Base-by-base conservation (phyloP, 2,888 invertebrate species). In the Branchellion lobata region DNA sequence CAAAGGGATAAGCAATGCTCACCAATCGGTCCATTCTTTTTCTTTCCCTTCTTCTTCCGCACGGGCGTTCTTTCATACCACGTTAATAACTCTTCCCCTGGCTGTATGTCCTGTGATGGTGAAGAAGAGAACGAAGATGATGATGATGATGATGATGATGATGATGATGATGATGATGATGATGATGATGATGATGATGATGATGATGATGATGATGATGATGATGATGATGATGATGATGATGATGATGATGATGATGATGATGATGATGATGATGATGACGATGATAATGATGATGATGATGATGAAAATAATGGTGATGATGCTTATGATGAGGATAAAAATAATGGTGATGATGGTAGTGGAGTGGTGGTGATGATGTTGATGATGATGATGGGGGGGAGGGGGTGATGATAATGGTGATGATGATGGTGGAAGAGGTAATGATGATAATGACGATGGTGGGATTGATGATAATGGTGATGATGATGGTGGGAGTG, bases 51-150 rank as follows among this genome's bases (percentile, higher is more conserved):
- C 57, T 71, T 81, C 69, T 78, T 76, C 40, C 79, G 79, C 21
- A 80, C 78, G 1, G 80, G 80, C 5, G 81, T 57, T 68, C 80
- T 82, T 51, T 85, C 84, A 82, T 84, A 86, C 86, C 86, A 86
- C 3, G 86, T 86, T 14, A 86, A 83, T 24, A 87, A 81, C 80
- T 87, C 87, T 78, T 86, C 85, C 11, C 86, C 85, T 36, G 85
- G 83, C 51, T 81, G 80, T n/a, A 87, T 86, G 78, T 85, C 85
- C 86, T 40, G 40, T 40, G 5, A 5, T 14, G 40, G 14, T 40
- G 40, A 8, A 8, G 40, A 40, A 5, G 40, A 40, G 5, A 40
- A 40, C 40, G 14, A 40, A 8, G 14, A 40, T 40, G 40, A 40
- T 40, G 40, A 40, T 40, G 40, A 40, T 5, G 40, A 8, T 40